Evolutionary conservation across 2,888 invertebrate genomes (phyloP).

Genomic region (Sphaerophoria taeniata): DNA sequence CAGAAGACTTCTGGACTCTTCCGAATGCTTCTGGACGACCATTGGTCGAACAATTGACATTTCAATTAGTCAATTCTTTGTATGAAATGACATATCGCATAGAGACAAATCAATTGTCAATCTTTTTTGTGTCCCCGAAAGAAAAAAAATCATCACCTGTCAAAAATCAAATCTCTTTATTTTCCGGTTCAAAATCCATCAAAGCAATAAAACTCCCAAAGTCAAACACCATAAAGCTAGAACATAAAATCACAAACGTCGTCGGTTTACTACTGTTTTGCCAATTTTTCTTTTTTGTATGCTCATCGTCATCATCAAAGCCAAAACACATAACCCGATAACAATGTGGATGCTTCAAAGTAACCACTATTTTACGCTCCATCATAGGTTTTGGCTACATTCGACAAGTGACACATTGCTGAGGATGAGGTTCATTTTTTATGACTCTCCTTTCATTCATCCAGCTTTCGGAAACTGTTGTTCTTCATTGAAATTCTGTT

Average conservation of each 20-base stretch:
- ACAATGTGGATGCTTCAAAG: slow-evolving; percentile 61
- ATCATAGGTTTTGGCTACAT: slow-evolving; percentile 7
- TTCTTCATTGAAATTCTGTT: slow-evolving; percentile 47
- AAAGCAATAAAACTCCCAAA: background rate
- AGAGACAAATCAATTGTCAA: too few relatives aligned
- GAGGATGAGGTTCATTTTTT: slow-evolving; percentile 6
- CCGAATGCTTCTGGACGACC: too few relatives aligned
- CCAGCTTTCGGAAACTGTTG: slow-evolving; percentile 10
- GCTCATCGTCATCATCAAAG: slow-evolving; percentile 49
- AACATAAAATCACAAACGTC: slow-evolving; percentile 14
- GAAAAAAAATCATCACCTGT: background rate
- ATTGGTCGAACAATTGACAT: too few relatives aligned
- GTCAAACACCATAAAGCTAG: background rate
- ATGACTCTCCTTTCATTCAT: background rate
- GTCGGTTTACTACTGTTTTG: slow-evolving; percentile 34
- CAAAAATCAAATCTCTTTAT: background rate
- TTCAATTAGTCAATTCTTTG: too few relatives aligned
- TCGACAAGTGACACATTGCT: too few relatives aligned
- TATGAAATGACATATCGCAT: too few relatives aligned
- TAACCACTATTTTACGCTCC: slow-evolving; percentile 59
- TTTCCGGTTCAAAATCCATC: background rate
- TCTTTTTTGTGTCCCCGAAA: background rate
- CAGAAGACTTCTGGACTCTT: too few relatives aligned
- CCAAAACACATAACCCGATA: slow-evolving; percentile 61
- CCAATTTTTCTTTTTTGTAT: slow-evolving; percentile 8